A percentile compares a stretch with the other conserved stretches of the same genome.
Evolutionary conservation across 2,113 vertebrate species (phyloP).

Genomic region (Prunella himalayana): DNA sequence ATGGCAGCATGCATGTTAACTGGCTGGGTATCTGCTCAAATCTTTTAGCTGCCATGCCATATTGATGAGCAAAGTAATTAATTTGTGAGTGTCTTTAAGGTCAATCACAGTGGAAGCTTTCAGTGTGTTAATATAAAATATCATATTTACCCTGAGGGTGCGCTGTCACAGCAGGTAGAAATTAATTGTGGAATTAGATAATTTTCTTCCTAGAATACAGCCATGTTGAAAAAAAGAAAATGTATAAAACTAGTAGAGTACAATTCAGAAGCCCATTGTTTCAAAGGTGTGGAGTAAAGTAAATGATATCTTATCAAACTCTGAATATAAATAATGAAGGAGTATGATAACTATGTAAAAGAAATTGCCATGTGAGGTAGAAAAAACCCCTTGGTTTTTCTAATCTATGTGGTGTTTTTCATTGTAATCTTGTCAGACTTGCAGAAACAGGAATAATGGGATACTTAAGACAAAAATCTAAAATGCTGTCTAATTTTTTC

Average conservation of each 20-base stretch:
- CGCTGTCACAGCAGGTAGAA: constrained; percentile 4
- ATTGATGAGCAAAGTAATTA: constrained; percentile 31
- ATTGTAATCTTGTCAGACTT: neutral
- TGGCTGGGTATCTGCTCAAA: neutral
- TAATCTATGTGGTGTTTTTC: neutral
- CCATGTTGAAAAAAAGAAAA: neutral
- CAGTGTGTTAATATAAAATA: neutral
- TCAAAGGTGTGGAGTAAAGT: neutral
- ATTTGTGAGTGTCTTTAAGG: constrained; percentile 32
- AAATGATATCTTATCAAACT: neutral
- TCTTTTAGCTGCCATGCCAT: neutral
- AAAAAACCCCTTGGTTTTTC: accelerated
- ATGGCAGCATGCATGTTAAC: constrained; percentile 20
- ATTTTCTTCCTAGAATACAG: neutral
- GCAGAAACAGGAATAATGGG: neutral
- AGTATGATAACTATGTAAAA: neutral
- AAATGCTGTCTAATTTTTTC: neutral
- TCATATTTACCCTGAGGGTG: neutral
- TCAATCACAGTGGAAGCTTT: constrained; percentile 15
- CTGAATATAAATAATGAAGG: neutral
- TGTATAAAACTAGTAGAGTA: neutral
- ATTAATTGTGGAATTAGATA: neutral
- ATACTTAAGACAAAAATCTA: neutral
- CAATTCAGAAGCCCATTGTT: neutral
- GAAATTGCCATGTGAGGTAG: neutral